phyloP scores from a whole-genome alignment of 2,113 vertebrate species.

The Euleptes europaea region DNA sequence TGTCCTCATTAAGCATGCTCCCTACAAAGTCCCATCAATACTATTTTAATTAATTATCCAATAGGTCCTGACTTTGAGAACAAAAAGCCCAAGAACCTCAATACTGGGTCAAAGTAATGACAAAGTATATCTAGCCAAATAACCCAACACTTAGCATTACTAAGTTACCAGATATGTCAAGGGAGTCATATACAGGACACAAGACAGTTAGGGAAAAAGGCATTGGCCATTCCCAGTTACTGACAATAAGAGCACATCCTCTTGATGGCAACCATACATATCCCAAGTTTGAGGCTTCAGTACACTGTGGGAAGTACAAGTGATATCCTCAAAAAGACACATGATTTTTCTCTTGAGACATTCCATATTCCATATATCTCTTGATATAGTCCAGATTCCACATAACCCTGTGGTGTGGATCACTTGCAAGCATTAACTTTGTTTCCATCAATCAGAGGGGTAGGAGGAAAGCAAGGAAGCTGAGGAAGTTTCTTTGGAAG shows the following conservation, averaged over 20 bases:
- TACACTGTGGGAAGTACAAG: background rate
- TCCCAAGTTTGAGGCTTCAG: background rate
- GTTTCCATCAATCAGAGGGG: background rate
- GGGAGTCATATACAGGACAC: background rate
- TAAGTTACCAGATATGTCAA: background rate
- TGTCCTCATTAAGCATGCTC: background rate
- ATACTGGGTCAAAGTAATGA: background rate
- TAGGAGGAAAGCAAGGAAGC: background rate
- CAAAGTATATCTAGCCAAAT: background rate
- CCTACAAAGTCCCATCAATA: background rate
- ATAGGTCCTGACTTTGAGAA: background rate
- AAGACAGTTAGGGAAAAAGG: too few relatives aligned
- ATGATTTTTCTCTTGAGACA: background rate
- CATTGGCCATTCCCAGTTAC: too few relatives aligned
- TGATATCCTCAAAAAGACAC: background rate
- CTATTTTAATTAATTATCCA: constrained; percentile 1
- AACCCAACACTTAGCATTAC: background rate
- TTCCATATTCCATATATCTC: background rate
- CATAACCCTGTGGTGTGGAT: background rate
- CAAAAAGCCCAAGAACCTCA: background rate
- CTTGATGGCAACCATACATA: too few relatives aligned
- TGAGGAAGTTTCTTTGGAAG: too few relatives aligned
- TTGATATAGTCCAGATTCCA: background rate
- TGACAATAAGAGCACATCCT: background rate
- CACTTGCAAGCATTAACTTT: background rate